Conservation (phyloP, 2,797 vertebrate species). For the Huso huso region DNA sequence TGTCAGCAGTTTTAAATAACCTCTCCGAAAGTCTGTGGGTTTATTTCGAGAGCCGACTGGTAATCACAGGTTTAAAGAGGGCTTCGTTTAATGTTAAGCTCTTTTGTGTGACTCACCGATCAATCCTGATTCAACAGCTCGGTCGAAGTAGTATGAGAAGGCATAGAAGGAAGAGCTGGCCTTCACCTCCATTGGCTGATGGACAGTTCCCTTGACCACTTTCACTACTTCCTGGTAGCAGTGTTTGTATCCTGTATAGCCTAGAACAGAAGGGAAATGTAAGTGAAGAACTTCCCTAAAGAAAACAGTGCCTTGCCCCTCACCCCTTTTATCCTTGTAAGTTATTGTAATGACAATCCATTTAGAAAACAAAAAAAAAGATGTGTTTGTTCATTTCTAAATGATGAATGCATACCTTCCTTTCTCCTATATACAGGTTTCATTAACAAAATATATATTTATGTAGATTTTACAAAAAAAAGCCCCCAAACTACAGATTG, state of each 20-base stretch:
- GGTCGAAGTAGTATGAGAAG: slow-evolving; percentile 94
- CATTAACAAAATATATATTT: no score
- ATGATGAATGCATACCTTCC: no score
- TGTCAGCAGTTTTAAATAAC: slow-evolving; percentile 33
- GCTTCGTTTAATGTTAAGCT: slow-evolving; percentile 17
- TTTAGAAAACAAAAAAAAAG: no score
- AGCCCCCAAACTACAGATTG: slow-evolving; percentile 44
- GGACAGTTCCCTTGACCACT: slow-evolving; percentile 81
- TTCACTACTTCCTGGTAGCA: slow-evolving; percentile 85
- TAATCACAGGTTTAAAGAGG: neutral
- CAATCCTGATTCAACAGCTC: slow-evolving; percentile 81
- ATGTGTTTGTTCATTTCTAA: no score
- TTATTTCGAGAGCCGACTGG: neutral
- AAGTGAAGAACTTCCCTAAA: neutral
- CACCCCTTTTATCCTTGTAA: no score
- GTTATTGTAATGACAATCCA: no score
- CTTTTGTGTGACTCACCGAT: slow-evolving; percentile 69
- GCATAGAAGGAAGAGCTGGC: slow-evolving; percentile 85
- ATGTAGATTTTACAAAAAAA: slow-evolving; percentile 21
- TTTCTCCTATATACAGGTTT: no score
- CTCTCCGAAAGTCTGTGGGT: slow-evolving; percentile 20
- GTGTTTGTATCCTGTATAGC: slow-evolving; percentile 81
- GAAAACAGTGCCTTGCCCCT: no score
- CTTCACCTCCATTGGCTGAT: slow-evolving; percentile 84
- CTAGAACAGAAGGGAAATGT: slow-evolving; percentile 39